A percentile compares a stretch with the other conserved stretches of the same genome.
Conservation (phyloP, 2,888 invertebrate species). For the Lapara coniferarum region DNA sequence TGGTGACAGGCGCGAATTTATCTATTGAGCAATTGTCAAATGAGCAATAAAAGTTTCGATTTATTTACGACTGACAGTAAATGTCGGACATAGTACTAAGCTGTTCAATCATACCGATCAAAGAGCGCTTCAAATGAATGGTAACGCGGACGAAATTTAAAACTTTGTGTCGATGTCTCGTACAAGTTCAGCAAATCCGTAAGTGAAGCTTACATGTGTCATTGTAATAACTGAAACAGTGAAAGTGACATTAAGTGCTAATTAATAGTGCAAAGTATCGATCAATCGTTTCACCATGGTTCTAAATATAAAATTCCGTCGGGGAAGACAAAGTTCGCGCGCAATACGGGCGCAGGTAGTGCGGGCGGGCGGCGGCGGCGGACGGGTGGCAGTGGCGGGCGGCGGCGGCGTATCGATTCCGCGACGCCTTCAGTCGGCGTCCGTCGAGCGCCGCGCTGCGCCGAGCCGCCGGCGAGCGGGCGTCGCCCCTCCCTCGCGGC, state of each 20-base stretch:
- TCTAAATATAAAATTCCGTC: constrained; percentile 83
- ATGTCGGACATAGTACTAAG: not conserved
- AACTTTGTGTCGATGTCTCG: constrained; percentile 1
- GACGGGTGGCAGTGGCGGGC: constrained; percentile 66
- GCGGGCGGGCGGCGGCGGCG: constrained; percentile 62
- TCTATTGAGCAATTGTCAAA: constrained; percentile 25
- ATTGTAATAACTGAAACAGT: constrained; percentile 34
- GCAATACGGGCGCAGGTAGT: constrained; percentile 75
- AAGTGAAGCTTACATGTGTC: constrained; percentile 1
- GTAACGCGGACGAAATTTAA: not conserved
- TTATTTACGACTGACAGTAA: not conserved
- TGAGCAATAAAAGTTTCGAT: constrained; percentile 31
- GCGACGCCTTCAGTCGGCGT: constrained; percentile 80
- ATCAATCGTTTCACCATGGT: constrained; percentile 82
- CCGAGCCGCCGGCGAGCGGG: constrained; percentile 78
- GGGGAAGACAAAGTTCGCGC: constrained; percentile 83
- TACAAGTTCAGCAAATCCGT: constrained; percentile 25
- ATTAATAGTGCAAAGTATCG: constrained; percentile 82
- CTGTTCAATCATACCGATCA: not conserved
- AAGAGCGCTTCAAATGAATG: constrained; percentile 7
- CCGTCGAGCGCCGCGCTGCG: constrained; percentile 82
- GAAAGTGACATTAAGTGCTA: constrained; percentile 67
- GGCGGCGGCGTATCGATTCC: constrained; percentile 80
- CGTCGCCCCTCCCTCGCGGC: constrained; percentile 65
- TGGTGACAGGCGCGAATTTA: constrained; percentile 42